Percentiles rank a stretch among this genome's conserved stretches.
These are phyloP conservation scores for Tenualosa ilisha DNA, from an alignment of 2,797 vertebrate genomes.

Conservation along the genomic window DNA sequence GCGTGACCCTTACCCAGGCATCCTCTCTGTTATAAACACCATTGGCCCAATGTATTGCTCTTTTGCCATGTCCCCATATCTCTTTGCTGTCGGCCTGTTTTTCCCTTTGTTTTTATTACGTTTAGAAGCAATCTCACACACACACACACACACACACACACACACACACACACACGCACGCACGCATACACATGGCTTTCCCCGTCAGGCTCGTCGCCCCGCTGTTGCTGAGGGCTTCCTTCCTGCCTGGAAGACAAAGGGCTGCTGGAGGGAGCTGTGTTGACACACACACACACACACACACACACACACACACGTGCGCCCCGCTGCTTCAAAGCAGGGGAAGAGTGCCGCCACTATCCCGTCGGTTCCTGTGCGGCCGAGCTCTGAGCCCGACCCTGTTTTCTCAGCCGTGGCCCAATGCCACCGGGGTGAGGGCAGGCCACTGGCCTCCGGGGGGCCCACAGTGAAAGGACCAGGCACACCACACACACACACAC, in stretches of 20 bases:
- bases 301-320: too few species aligned
- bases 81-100: neutral
- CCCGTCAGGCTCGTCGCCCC: slow-evolving; percentile 74
- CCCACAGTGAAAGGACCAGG: neutral
- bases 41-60: neutral
- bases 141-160: slow-evolving; percentile 56
- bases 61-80: neutral
- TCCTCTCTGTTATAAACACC: neutral
- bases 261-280: slow-evolving; percentile 56
- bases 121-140: slow-evolving; percentile 35
- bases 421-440: slow-evolving; percentile 52
- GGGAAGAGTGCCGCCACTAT: slow-evolving; percentile 81
- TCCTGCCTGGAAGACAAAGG: slow-evolving; percentile 87
- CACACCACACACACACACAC: neutral
- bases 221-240: slow-evolving; percentile 83
- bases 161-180: too few species aligned
- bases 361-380: slow-evolving; percentile 79
- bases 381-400: slow-evolving; percentile 74
- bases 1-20: slow-evolving; percentile 4
- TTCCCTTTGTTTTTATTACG: slow-evolving; percentile 1
- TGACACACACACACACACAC: too few species aligned
- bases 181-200: slow-evolving; percentile 49
- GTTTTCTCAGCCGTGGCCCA: slow-evolving; percentile 79
- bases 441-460: slow-evolving; percentile 24
- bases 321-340: slow-evolving; percentile 81